Base-by-base conservation (phyloP, 2,113 vertebrate species). In the Lepus timidus region DNA sequence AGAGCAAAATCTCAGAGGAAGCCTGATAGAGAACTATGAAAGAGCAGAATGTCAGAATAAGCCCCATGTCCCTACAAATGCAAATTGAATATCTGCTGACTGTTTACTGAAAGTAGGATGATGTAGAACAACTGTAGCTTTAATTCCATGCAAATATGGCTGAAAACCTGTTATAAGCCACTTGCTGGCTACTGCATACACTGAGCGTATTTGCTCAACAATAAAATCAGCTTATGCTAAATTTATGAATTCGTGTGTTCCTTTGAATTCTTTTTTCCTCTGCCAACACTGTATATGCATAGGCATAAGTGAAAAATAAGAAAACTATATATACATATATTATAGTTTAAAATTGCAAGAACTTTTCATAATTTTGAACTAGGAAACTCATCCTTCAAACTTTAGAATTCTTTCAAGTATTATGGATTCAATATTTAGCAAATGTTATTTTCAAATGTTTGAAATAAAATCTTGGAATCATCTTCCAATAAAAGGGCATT, bases 321-420 rank as follows among this genome's bases (percentile, higher is more conserved):
- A 74, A 96, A 89, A 55, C 76, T 39, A 5, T 90, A 17, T 55
- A 58, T 58, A 5, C 88, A 17, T 55, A n/a, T 70, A 52, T 9
- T 67, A 10, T 49, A 70, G 78, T 74, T 88, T 81, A 74, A 92
- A 89, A 85, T 64, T 92, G 25, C 39, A 92, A 90, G 39, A 33
- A 62, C 23, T 91, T 85, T 78, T 78, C 61, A 76, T 81, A 74
- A 68, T 93, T 92, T 85, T 93, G 64, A 95, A 71, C 55, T 71
- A 70, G 44, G 49, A 94, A 85, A 71, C 19, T 75, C 44, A 85
- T 87, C 90, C 68, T 74, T 71, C 29, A 75, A 85, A 11, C 62
- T 96, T 91, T 79, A 92, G 51, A 87, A 93, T n/a, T 58, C 39
- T 33, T 90, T 71, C 13, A 96, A 94, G 13, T 51, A 81, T 81